phyloP scores from a whole-genome alignment of 2,797 vertebrate species.

The Acanthis flammea region DNA sequence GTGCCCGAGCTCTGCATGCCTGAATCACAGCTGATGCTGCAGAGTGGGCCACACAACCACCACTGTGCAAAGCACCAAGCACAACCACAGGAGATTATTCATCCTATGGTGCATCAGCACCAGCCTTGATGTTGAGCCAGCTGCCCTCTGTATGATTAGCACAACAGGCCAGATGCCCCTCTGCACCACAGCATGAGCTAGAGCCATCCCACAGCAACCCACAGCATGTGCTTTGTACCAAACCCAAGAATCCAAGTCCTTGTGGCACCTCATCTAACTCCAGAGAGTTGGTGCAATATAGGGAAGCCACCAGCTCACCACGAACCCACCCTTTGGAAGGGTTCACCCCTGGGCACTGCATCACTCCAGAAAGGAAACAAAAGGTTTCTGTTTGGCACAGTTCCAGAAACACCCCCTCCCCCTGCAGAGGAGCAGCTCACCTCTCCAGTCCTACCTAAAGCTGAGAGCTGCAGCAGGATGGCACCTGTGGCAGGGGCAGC shows the following conservation, averaged over 20 bases:
- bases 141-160: neutral
- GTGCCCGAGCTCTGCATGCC: neutral
- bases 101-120: neutral
- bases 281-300: neutral
- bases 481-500: neutral
- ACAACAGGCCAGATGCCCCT: neutral
- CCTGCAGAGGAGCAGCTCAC: neutral
- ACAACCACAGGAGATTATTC: neutral
- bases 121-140: neutral
- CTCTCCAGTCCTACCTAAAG: neutral
- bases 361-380: neutral
- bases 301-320: neutral
- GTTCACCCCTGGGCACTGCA: neutral
- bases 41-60: neutral
- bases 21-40: neutral
- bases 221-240: neutral
- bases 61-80: neutral
- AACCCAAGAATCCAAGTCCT: neutral
- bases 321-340: neutral
- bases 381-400: neutral
- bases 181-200: neutral
- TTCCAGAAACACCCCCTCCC: neutral
- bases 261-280: neutral
- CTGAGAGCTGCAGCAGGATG: neutral
- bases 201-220: neutral